A percentile compares a stretch with the other conserved stretches of the same genome.
Evolutionary conservation across 2,797 vertebrate genomes (phyloP).

Genomic region (Tangara arthus): DNA sequence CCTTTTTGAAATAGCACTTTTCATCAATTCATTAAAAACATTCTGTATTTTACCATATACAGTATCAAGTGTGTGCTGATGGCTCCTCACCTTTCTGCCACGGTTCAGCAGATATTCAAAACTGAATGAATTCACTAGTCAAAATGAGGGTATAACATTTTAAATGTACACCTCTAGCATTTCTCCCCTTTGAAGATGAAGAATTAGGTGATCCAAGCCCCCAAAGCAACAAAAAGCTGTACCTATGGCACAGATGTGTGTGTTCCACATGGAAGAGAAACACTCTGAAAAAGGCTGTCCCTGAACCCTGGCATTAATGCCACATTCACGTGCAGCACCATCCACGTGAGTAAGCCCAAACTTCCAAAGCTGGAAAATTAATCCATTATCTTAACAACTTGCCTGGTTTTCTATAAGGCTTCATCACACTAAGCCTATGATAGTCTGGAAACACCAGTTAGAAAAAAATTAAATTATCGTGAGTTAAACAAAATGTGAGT

Average conservation of each 20-base stretch:
- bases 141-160: background rate
- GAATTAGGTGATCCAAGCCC: background rate
- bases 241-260: background rate
- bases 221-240: background rate
- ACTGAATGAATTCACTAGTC: background rate
- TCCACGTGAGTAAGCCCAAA: background rate
- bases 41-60: background rate
- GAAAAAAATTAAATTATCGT: background rate
- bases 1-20: background rate
- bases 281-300: background rate
- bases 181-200: background rate
- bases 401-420: background rate
- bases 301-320: background rate
- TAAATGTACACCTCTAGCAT: background rate
- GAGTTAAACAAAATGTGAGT: background rate
- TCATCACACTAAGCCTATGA: background rate
- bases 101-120: background rate
- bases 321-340: background rate
- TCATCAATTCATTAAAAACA: background rate
- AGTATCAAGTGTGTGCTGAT: background rate
- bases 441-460: background rate
- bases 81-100: background rate
- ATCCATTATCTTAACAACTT: background rate
- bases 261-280: background rate
- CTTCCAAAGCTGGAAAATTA: background rate